Base-by-base conservation (phyloP, 2,113 vertebrate genomes). In the Ageneiosus marmoratus region DNA sequence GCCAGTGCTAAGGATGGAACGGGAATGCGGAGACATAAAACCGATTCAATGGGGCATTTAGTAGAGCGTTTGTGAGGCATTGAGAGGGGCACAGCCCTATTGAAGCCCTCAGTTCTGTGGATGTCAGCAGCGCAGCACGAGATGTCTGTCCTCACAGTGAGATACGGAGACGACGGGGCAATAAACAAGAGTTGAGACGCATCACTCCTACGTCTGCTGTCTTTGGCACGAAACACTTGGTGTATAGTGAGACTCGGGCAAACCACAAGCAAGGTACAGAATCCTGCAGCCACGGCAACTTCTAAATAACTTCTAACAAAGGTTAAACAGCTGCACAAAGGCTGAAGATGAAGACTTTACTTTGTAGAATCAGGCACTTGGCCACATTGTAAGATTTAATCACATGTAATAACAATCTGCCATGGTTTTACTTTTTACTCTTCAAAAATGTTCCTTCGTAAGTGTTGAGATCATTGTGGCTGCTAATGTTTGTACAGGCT, bases 121-220 rank as follows among this genome's bases (percentile, higher is more conserved):
- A 84, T 84, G 82, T 84, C 84, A 88, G 84, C 84, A 77, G 82
- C 82, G 37, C 83, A 67, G 83, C 77, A 85, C 86, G 65, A 85
- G 77, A 67, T 51, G 75, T 85, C 87, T 79, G 48, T 86, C 80
- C 70, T 84, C 62, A 73, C 84, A 82, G 53, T 63, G 27, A 79
- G 84, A 86, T 84, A 85, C 37, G 27, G 85, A 89, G 86, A 87
- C 51, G 58, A 70, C 20, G 56, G 83, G 48, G 85, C 77, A 86
- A 89, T 86, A 89, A 88, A 89, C 83, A 83, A 84, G 75, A 84
- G 51, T 50, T 41, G 83, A 77, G 83, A 79, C 78, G 58, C 76
- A 82, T 83, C 81, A 78, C 85, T 88, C 76, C 41, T 55, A 46
- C n/a, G 58, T 48, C 83, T 86, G 85, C 79, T 83, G 83, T 86